These are phyloP conservation scores for Balearica regulorum DNA, from an alignment of 2,797 vertebrate species.

Conservation along the genomic window DNA sequence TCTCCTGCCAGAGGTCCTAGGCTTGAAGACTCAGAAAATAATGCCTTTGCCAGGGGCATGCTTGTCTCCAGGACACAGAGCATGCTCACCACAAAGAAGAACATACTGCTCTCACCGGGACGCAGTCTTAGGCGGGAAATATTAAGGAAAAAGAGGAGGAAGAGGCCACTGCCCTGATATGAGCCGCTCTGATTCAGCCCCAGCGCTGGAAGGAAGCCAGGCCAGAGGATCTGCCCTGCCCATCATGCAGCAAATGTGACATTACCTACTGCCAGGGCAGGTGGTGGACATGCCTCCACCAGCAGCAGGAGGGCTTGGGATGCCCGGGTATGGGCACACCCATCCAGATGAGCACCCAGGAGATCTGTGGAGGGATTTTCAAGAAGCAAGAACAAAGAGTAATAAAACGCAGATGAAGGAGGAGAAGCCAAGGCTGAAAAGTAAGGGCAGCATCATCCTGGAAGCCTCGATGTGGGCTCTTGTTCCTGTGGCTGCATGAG, in stretches of 20 bases:
- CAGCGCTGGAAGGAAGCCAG: not conserved
- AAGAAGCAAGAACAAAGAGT: not conserved
- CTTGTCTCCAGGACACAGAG: not conserved
- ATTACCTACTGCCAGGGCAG: not conserved
- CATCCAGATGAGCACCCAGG: not conserved
- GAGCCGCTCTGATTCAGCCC: not conserved
- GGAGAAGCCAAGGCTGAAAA: not conserved
- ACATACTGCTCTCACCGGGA: not conserved
- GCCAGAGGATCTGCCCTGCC: not conserved
- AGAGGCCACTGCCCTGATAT: not conserved
- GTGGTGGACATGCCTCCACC: fast-evolving
- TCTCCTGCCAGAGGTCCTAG: not conserved
- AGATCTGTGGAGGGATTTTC: not conserved
- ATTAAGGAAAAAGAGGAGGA: not conserved
- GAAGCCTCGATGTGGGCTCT: not conserved
- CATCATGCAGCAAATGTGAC: fast-evolving
- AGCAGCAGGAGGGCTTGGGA: not conserved
- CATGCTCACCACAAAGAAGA: not conserved
- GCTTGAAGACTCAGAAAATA: not conserved
- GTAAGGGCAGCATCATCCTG: not conserved
- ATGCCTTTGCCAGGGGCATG: not conserved
- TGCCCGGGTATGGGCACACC: not conserved
- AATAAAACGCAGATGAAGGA: not conserved
- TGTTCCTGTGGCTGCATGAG: not conserved
- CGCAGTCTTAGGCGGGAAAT: not conserved